Percentiles rank a stretch among this genome's conserved stretches.
Conservation (phyloP, 2,797 vertebrate genomes). For the Parotocinclus haroldoi region DNA sequence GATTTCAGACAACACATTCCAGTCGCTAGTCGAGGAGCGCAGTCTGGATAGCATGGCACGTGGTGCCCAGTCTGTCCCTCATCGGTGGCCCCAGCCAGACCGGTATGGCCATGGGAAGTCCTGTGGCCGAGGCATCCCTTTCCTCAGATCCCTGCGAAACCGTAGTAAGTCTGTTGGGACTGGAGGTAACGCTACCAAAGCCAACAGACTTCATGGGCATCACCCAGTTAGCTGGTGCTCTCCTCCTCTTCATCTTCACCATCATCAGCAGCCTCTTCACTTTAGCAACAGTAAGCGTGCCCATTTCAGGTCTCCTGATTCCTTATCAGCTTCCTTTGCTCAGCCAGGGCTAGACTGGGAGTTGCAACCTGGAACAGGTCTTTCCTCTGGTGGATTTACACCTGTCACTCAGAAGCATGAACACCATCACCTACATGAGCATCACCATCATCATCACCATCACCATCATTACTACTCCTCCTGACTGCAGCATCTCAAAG, state of each 20-base stretch:
- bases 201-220: conserved; percentile 50
- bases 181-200: conserved; percentile 39
- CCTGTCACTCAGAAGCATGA: conserved; percentile 82
- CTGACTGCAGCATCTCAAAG: conserved; percentile 35
- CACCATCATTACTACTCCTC: conserved; percentile 75
- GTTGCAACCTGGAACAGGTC: no score
- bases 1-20: conserved; percentile 16
- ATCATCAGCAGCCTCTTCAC: conserved; percentile 65
- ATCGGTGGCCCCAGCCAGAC: conserved; percentile 72
- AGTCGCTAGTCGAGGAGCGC: conserved; percentile 24
- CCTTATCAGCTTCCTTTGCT: conserved; percentile 62
- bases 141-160: conserved; percentile 71
- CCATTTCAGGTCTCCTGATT: conserved; percentile 75
- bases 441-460: conserved; percentile 88
- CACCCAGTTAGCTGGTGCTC: conserved; percentile 51
- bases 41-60: conserved; percentile 47
- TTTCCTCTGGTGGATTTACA: conserved; percentile 52
- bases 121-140: conserved; percentile 64
- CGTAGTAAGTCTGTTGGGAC: conserved; percentile 62
- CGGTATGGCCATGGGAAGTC: conserved; percentile 56
- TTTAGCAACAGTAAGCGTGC: conserved; percentile 78
- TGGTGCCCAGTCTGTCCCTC: conserved; percentile 59
- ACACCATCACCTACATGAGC: conserved; percentile 86
- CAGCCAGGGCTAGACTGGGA: conserved; percentile 54
- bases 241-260: conserved; percentile 48